Base-by-base conservation (phyloP, 1,140 invertebrate species). In the Lerema accius region DNA sequence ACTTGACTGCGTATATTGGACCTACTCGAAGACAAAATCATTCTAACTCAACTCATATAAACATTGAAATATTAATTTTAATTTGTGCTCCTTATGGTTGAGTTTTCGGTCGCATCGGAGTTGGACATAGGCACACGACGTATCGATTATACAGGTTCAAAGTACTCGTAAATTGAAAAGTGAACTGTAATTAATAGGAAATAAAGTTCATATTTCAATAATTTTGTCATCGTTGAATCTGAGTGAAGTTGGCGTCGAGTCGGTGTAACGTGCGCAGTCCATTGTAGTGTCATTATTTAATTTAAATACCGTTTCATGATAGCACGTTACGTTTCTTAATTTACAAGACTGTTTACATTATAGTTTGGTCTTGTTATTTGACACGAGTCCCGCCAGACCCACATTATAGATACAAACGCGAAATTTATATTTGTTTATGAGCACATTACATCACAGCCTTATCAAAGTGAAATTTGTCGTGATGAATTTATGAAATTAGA, bases 271-370 rank as follows among this genome's bases (percentile, higher is more conserved):
- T n/a, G n/a, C n/a, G n/a, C n/a, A 35, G 56, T 23, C 10, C n/a
- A n/a, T 46, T 26, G 4, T 53, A 13, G n/a, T 39, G 48, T 14
- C 43, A 49, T 50, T 50, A 35, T 45, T 46, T 45, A 11, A 9
- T 35, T 28, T 15, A 3, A 26, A 15, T 13, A 59, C 23, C 32
- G 4, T 32, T 32, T 32, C 1, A 7, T 32, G 7, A 32, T 32
- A 50, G 15, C 37, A 14, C 39, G 15, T 64, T 56, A 32, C 42
- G 26, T 58, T 67, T 62, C 46, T 56, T 65, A 69, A 63, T 59
- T 69, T 43, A 67, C 62, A 73, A 73, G 67, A 73, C 70, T 73
- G 70, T 65, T 71, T 75, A 67, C 35, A 62, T 60, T 73, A 60
- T 58, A 15, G 61, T 45, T 26, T 64, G 53, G 42, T 50, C 43